Base-by-base conservation (phyloP, 2,113 vertebrate genomes). In the Sceloporus tristichus region DNA sequence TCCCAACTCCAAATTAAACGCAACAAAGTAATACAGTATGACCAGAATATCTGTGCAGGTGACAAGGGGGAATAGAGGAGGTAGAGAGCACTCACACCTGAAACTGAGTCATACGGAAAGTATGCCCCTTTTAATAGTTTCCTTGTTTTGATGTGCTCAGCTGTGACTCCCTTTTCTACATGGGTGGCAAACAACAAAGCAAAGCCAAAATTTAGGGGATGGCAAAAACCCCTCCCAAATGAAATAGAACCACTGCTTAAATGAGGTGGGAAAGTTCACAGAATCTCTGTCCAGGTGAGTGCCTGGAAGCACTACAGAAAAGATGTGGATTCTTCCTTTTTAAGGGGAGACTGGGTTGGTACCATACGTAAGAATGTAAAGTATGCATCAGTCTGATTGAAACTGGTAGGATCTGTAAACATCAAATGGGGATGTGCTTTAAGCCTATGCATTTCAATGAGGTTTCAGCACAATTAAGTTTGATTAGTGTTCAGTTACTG, bases 21-120 rank as follows among this genome's bases (percentile, higher is more conserved):
- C 38, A 48, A 82, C 56, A 65, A 59, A 34, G 13, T 59, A n/a
- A 11, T 42, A n/a, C n/a, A n/a, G n/a, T n/a, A 66, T 68, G 71
- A 54, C 56, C 79, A 29, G 19, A 73, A n/a, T 48, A 10, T 34
- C 59, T 76, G 59, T 66, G 54, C 34, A 82, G 79, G 79, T 66
- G 59, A 88, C 13, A 48, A n/a, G 71, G 19, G 56, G 29, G 27
- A 23, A 11, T 7, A 29, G 9, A 66, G 34, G 68, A 56, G 79
- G 59, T 29, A 34, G 56, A 40, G 68, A 68, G 34, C 79, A 54
- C 59, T 68, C 18, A 6, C 73, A 77, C 80, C 79, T 82, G 86
- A 88, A 82, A 82, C 79, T 88, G 71, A 82, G 40, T 77, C 73
- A 77, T 8, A 27, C 34, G 56, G 86, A 87, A 87, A 82, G 59